Evolutionary conservation across 2,888 invertebrate species (phyloP), one percentile per base, ranked within the genome.

Genomic region (Pristionchus fissidentatus): DNA sequence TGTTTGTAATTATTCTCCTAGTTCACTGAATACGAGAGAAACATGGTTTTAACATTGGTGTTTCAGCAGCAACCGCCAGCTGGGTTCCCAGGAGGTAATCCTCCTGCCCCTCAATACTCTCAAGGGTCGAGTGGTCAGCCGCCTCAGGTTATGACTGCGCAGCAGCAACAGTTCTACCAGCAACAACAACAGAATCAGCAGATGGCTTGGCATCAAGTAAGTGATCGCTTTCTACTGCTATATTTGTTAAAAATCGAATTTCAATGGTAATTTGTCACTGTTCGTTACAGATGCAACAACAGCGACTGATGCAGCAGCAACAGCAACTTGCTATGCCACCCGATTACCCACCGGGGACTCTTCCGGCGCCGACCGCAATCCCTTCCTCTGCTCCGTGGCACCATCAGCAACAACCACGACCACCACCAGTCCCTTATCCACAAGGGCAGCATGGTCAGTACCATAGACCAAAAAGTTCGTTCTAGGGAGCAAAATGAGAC

Each of bases 341-440:
- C 1, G 75, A 75, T 3, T 75, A 75, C 29, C 46, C 46, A 46
- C 4, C 46, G 3, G 75, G 75, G 3, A 49, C 8, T 13, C 32
- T 15, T 62, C 5, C 62, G 7, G 29, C 29, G 5, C 62, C 62
- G 4, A 5, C 43, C 8, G n/a, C 43, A 10, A 46, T 32, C 19
- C 46, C 75, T 15, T 66, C 62, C 32, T 62, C 66, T 66, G 66
- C 38, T 4, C 46, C 46, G 15, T 75, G 75, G 75, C 75, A 66
- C 1, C 13, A 49, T 75, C 29, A 29, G 13, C 75, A 75, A 29
- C 78, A 52, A n/a, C 26, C 70, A 35, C 80, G 80, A 60, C 80
- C 80, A 41, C 80, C 80, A 43, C 80, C 80, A 26, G 60, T 80
- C n/a, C 80, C 80, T 26, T 80, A 80, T 80, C 80, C 80, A 60